Evolutionary conservation across 2,113 vertebrate species (phyloP).

Genomic region (Carassius gibelio): DNA sequence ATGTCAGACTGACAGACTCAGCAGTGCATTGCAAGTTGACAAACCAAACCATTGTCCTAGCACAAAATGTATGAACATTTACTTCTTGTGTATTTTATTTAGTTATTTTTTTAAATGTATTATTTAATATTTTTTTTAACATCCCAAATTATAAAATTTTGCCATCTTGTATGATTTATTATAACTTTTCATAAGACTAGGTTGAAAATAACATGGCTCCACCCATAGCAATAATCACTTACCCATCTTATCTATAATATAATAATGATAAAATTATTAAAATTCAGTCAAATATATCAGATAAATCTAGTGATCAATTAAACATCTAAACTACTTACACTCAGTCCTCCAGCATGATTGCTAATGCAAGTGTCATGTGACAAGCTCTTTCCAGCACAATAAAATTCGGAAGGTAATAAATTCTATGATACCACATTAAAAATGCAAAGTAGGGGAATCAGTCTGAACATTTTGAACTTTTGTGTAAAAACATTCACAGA

Average conservation of each 20-base stretch:
- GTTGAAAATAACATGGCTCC: too few species aligned
- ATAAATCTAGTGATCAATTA: not conserved
- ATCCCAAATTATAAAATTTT: too few species aligned
- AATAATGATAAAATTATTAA: not conserved
- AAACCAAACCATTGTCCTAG: not conserved
- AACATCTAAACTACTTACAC: not conserved
- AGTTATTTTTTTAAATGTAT: too few species aligned
- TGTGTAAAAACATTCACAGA: constrained; percentile 1
- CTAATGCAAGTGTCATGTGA: not conserved
- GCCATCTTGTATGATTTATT: too few species aligned
- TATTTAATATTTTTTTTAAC: too few species aligned
- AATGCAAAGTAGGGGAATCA: not conserved
- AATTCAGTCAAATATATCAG: not conserved
- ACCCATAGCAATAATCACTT: too few species aligned
- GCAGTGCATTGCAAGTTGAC: not conserved
- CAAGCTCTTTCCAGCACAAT: not conserved
- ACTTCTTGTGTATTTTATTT: too few species aligned
- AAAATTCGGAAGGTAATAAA: not conserved
- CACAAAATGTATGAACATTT: too few species aligned
- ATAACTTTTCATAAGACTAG: too few species aligned
- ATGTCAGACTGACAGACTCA: not conserved
- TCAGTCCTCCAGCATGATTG: not conserved
- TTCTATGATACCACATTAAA: not conserved
- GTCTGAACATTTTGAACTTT: not conserved
- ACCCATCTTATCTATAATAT: too few species aligned